phyloP scores from a whole-genome alignment of 2,888 invertebrate genomes.

The Lapara coniferarum region DNA sequence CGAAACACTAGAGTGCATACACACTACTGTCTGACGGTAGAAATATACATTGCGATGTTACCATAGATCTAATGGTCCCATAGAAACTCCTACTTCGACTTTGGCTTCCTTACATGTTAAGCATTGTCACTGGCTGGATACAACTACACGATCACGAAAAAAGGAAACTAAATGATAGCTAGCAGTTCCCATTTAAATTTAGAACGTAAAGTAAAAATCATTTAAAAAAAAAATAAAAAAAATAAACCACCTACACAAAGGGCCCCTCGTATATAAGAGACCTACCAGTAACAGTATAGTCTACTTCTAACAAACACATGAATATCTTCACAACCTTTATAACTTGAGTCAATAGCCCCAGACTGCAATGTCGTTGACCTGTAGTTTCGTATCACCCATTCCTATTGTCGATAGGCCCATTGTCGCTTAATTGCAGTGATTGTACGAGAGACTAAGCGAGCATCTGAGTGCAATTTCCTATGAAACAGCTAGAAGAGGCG shows the following conservation, averaged over 20 bases:
- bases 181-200: slow-evolving; percentile 36
- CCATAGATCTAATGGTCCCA: slow-evolving; percentile 73
- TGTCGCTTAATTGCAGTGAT: slow-evolving; percentile 17
- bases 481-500: not conserved
- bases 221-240: slow-evolving; percentile 69
- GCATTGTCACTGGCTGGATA: slow-evolving; percentile 54
- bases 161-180: slow-evolving; percentile 42
- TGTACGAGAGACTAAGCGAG: not conserved
- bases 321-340: too few relatives aligned
- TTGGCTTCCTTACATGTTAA: slow-evolving; percentile 68
- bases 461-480: not conserved
- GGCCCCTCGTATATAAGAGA: too few relatives aligned
- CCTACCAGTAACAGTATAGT: too few relatives aligned
- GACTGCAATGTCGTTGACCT: too few relatives aligned
- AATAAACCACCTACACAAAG: slow-evolving; percentile 62
- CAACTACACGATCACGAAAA: slow-evolving; percentile 45
- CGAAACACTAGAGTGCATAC: too few relatives aligned
- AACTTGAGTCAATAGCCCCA: too few relatives aligned
- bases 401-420: not conserved
- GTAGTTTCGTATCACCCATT: too few relatives aligned
- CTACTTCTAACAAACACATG: too few relatives aligned
- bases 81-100: slow-evolving; percentile 67
- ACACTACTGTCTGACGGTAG: too few relatives aligned
- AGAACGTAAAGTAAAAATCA: slow-evolving; percentile 57
- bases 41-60: slow-evolving; percentile 44